Evolutionary conservation across 2,113 vertebrate species (phyloP), one percentile per base, ranked within the genome.

Genomic region (Lophochroa leadbeateri): DNA sequence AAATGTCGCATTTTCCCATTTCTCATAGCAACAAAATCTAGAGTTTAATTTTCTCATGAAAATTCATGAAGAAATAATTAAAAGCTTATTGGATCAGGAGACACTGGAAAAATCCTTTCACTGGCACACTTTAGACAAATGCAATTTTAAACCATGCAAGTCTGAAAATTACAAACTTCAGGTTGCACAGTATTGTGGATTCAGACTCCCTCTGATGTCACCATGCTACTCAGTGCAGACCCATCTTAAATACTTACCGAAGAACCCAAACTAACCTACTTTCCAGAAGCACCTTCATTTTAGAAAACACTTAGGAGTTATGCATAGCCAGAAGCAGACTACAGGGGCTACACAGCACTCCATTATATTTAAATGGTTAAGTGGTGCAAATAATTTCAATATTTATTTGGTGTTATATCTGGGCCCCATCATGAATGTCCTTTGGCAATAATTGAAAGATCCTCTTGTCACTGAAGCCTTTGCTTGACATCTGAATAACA

Each of bases 21-120:
- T 94, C 58, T 86, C 69, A 82, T 63, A 91, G 92, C 80, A 94
- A 92, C 68, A 80, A 92, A 94, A 95, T 57, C 64, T 86, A 46
- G 20, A 78, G 57, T 88, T 93, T 71, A 86, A 84, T 93, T 92
- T 97, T 94, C 72, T 95, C 60, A 92, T 92, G 89, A 86, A 96
- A 96, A 96, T 95, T 92, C 60, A 86, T 78, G 72, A 88, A 86
- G 49, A 94, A 90, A 83, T 88, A 89, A 89, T 89, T 86, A 69
- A 89, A 84, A 95, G 33, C 74, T 89, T 60, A 37, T n/a, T 92
- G 80, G 64, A 93, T 84, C 69, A 86, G n/a, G 41, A 89, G 61
- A 84, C 47, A 29, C 5, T 64, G 68, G 64, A 83, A 96, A 95
- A 92, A 94, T 82, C 43, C 39, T 77, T 92, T 76, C n/a, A 60